Evolutionary conservation across 1,140 invertebrate species (phyloP), one percentile per base, ranked within the genome.

Genomic region (Cydia splendana): DNA sequence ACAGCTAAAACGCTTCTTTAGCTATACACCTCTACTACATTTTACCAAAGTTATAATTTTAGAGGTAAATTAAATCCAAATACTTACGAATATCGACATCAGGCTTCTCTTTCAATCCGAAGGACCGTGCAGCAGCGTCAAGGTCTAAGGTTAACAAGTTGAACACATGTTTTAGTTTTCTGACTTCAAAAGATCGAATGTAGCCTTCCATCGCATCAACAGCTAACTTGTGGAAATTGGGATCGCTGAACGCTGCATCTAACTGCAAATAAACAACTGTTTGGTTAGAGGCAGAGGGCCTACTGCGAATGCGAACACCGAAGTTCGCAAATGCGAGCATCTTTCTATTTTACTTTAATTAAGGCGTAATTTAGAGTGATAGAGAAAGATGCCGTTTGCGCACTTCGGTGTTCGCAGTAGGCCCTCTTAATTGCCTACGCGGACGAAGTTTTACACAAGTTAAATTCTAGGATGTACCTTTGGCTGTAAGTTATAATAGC

Each of bases 141-240:
- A 98, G 93, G 93, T 99, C 97, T 78, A 99, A 92, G 3, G 95
- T 97, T 75, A 96, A 95, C 34, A 99, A 95, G 92, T 99, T 96
- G 91, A 98, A 99, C 57, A 99, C 97, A 18, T 96, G 95, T 89
- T 99, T 99, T 75, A 98, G 94, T 85, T 96, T 96, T 88, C 98
- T 98, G 0, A 97, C 98, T 91, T 98, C 97, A 87, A 99, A 99
- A 0, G 98, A 97, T 80, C 98, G 94, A 0, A 99, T 95, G 89
- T 98, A 99, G 0, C 96, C 95, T 91, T 98, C 98, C 92, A 97
- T 99, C 0, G 97, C 98, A 88, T 99, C 98, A 83, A 97, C 96
- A 0, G 97, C 98, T 48, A 98, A 96, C 81, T 96, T 94, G 84
- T 98, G 95, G 30, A 99, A 94, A 82, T 97, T 97, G 82, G 98